Evolutionary conservation across 2,888 invertebrate genomes (phyloP).

Genomic region (Drosophila paranaensis): DNA sequence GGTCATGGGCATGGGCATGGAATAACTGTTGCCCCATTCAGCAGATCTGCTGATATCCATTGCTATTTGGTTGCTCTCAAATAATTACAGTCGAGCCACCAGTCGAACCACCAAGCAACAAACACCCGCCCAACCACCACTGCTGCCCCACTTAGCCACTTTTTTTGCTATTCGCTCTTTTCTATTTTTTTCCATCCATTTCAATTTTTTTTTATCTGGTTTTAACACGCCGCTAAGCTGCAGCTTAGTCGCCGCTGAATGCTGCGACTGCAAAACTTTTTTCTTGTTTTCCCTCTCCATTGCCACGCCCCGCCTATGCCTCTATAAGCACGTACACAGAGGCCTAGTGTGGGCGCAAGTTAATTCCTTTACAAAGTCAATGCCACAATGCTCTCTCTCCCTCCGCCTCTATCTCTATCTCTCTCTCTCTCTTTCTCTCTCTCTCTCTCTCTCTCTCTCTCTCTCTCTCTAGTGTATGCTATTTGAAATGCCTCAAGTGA

Average conservation of each 20-base stretch:
- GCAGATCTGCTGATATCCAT: conserved; percentile 8
- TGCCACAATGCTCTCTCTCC: conserved; percentile 16
- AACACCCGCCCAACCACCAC: neutral
- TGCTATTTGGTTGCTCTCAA: conserved; percentile 14
- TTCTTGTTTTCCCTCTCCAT: neutral
- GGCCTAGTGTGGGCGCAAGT: conserved; percentile 56
- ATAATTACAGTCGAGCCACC: conserved; percentile 7
- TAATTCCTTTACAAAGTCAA: conserved; percentile 68
- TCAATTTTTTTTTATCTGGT: conserved; percentile 32
- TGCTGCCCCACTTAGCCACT: conserved; percentile 3
- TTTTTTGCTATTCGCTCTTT: neutral
- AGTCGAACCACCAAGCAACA: neutral
- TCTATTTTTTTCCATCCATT: neutral
- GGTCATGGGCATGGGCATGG: no score
- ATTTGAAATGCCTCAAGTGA: neutral
- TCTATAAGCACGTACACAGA: neutral
- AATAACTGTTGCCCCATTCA: conserved; percentile 3
- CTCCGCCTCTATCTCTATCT: neutral
- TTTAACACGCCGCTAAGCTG: conserved; percentile 67
- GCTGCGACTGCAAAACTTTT: conserved; percentile 47
- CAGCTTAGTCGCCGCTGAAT: conserved; percentile 61
- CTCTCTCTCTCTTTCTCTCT: neutral
- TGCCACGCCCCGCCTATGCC: neutral
- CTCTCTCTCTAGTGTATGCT: neutral
- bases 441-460: neutral